Percentiles rank a stretch among this genome's conserved stretches.
phyloP scores from a whole-genome alignment of 2,797 vertebrate species.

The Nyctibius grandis region DNA sequence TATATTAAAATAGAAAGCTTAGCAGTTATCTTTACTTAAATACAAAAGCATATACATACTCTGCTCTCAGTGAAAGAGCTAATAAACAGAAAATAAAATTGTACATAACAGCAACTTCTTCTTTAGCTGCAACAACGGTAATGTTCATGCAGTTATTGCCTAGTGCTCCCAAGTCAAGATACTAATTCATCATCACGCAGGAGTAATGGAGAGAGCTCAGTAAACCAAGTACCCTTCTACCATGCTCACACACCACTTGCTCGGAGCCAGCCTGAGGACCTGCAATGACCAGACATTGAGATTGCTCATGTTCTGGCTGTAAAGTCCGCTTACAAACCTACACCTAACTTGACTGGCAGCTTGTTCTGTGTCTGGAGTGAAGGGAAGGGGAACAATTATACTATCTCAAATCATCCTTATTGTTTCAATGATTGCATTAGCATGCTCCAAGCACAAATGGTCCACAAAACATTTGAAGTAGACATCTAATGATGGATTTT shows the following conservation, averaged over 20 bases:
- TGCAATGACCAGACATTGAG: not conserved
- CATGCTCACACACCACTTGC: not conserved
- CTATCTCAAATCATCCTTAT: slow-evolving; percentile 32
- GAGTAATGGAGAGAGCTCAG: not conserved
- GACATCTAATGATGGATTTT: slow-evolving; percentile 57
- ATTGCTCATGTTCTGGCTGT: not conserved
- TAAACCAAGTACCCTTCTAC: not conserved
- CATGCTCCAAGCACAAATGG: slow-evolving; percentile 46
- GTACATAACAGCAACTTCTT: not conserved
- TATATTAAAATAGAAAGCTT: not conserved
- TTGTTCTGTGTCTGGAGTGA: not conserved
- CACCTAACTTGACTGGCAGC: not conserved
- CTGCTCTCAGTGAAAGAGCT: not conserved
- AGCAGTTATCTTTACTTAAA: not conserved
- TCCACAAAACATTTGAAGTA: slow-evolving; percentile 37
- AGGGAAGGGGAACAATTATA: slow-evolving; percentile 50
- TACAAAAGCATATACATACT: not conserved
- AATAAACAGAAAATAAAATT: not conserved
- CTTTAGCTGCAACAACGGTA: not conserved
- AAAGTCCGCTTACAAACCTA: not conserved
- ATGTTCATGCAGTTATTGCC: not conserved
- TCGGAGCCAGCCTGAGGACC: not conserved
- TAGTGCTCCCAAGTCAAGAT: not conserved
- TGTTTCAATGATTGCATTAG: slow-evolving; percentile 49
- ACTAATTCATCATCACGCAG: rapidly evolving